Base-by-base conservation (phyloP, 2,888 invertebrate genomes). In the Galeruca laticollis region DNA sequence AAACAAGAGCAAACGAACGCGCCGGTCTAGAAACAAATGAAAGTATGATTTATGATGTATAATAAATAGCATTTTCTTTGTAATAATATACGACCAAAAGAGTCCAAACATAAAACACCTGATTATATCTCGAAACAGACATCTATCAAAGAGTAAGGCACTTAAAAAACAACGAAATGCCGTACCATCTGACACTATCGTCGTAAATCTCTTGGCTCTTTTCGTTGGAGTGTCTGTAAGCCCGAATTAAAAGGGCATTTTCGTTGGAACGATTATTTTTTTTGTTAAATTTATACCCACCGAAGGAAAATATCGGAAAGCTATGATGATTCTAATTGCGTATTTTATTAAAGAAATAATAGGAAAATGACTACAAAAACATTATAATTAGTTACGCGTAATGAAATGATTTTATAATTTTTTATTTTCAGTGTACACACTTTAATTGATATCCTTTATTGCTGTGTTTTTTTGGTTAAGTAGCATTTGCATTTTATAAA, bases 41-140 rank as follows among this genome's bases (percentile, higher is more conserved):
- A 69, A 60, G 51, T 64, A 60, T 60, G 63, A 64, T 69, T 69
- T 69, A 69, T 69, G 64, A 60, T 51, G 60, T 52, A 69, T 69
- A 69, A 69, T 69, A 64, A 69, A 69, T 69, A 69, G 64, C 64
- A 69, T 69, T 69, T 68, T 69, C 52, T 54, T 69, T 69, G 64
- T 69, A 64, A 69, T 64, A 69, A 69, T 64, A 69, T 65, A 65
- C 51, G 37, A 51, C 59, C 59, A 65, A 65, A 65, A 65, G 31
- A 56, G 51, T 65, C 65, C 56, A 68, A 68, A 60, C 68, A 62
- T 61, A 68, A 68, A 68, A 68, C 68, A 62, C 68, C 61, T 62
- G 68, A 68, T 68, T 68, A 68, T 68, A 60, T 68, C 61, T 52
- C 56, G 56, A 56, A 56, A 51, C 60, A 61, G 61, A 68, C 68